These are phyloP conservation scores for Perca flavescens DNA, from an alignment of 2,113 vertebrate genomes.

Conservation along the genomic window DNA sequence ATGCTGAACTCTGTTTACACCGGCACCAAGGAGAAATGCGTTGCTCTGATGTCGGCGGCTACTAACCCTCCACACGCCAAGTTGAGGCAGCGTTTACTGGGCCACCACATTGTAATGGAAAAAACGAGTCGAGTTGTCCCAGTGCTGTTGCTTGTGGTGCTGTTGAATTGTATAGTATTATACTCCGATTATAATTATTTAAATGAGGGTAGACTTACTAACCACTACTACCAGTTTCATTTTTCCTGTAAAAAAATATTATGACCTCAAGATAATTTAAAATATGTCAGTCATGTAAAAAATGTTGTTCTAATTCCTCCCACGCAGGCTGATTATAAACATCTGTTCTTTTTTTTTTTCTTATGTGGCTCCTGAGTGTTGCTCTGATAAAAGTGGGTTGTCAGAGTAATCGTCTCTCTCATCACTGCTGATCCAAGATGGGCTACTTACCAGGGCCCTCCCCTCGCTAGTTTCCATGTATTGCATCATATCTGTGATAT, in stretches of 20 bases:
- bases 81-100: background rate
- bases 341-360: conserved; percentile 21
- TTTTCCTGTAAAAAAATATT: background rate
- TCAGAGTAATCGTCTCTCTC: conserved; percentile 15
- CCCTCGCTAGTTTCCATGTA: conserved; percentile 51
- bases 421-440: conserved; percentile 46
- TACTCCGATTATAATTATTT: background rate
- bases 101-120: background rate
- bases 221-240: too few relatives aligned
- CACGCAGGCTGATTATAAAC: background rate
- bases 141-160: too few relatives aligned
- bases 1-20: too few relatives aligned
- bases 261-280: background rate
- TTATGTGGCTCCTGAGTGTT: background rate
- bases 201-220: background rate
- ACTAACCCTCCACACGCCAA: too few relatives aligned
- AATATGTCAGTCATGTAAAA: background rate
- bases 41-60: background rate
- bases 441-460: conserved; percentile 13
- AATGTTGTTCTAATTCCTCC: background rate
- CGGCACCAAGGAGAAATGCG: background rate
- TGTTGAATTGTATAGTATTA: background rate
- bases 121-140: background rate
- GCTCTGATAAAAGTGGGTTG: conserved; percentile 17
- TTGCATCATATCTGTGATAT: conserved; percentile 72